phyloP scores from a whole-genome alignment of 2,888 invertebrate species.

The Rhamnusium bicolor region DNA sequence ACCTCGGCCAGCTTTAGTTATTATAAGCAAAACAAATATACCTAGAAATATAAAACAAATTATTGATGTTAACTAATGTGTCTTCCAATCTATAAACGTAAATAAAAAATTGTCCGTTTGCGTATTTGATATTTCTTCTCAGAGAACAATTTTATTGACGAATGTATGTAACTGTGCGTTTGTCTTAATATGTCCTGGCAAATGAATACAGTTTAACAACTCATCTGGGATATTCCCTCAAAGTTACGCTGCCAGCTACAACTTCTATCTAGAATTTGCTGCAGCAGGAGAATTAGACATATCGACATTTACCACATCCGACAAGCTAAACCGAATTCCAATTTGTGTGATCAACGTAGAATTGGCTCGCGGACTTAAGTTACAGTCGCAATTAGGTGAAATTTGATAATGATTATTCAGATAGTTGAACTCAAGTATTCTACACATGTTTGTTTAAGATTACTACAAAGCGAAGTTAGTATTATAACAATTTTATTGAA shows the following conservation, averaged over 20 bases:
- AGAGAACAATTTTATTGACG: too few species aligned
- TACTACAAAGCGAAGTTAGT: too few species aligned
- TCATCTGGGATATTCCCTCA: neutral
- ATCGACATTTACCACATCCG: constrained; percentile 40
- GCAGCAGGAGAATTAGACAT: constrained; percentile 24
- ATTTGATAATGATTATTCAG: constrained; percentile 17
- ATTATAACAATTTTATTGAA: too few species aligned
- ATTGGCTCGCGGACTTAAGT: constrained; percentile 32
- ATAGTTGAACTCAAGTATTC: neutral
- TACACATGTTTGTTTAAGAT: neutral
- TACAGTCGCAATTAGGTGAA: constrained; percentile 30
- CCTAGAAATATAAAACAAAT: too few species aligned
- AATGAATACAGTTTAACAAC: neutral
- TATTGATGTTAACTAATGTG: too few species aligned
- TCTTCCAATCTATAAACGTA: too few species aligned
- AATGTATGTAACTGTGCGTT: neutral
- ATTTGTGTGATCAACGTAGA: constrained; percentile 42
- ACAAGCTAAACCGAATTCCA: constrained; percentile 38
- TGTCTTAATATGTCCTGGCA: neutral
- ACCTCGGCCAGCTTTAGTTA: too few species aligned
- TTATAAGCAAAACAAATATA: too few species aligned
- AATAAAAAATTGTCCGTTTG: too few species aligned
- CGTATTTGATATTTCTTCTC: too few species aligned
- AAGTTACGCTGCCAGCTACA: constrained; percentile 7
- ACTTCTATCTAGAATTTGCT: constrained; percentile 10